Conservation (phyloP, 2,113 vertebrate genomes). For the Macrotis lagotis region DNA sequence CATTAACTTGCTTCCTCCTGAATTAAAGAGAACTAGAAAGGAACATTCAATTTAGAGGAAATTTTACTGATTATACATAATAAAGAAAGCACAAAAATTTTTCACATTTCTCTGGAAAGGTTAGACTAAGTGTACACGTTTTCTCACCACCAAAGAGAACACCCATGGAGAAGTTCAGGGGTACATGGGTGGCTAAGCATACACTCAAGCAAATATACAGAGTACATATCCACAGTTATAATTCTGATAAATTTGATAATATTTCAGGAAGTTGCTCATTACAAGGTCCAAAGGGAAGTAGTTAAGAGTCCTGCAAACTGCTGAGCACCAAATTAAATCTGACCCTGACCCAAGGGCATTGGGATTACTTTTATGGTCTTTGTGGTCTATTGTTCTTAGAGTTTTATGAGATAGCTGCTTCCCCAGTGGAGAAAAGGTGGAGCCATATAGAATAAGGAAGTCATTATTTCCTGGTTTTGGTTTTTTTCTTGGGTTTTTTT, state of each 20-base stretch:
- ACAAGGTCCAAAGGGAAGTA: background rate
- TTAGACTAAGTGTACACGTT: background rate
- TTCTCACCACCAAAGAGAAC: background rate
- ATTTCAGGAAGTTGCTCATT: fast-evolving
- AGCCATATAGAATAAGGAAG: background rate
- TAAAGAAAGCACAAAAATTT: background rate
- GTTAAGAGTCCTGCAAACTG: background rate
- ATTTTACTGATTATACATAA: background rate
- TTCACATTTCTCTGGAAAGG: background rate
- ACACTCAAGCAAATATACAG: background rate
- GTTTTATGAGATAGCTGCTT: background rate
- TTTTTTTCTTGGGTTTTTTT: no score
- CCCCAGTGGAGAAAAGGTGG: background rate
- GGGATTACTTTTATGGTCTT: slow-evolving; percentile 25
- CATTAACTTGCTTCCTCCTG: background rate
- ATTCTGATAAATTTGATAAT: background rate
- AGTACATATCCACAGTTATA: background rate
- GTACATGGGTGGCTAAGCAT: background rate
- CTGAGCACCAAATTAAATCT: slow-evolving; percentile 3
- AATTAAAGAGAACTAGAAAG: background rate
- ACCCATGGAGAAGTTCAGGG: background rate
- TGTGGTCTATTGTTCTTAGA: background rate
- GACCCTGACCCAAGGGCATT: background rate
- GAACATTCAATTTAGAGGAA: background rate
- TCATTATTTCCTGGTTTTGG: background rate